These are phyloP conservation scores for Brienomyrus longianalis DNA, from an alignment of 2,113 vertebrate genomes.

Conservation along the genomic window DNA sequence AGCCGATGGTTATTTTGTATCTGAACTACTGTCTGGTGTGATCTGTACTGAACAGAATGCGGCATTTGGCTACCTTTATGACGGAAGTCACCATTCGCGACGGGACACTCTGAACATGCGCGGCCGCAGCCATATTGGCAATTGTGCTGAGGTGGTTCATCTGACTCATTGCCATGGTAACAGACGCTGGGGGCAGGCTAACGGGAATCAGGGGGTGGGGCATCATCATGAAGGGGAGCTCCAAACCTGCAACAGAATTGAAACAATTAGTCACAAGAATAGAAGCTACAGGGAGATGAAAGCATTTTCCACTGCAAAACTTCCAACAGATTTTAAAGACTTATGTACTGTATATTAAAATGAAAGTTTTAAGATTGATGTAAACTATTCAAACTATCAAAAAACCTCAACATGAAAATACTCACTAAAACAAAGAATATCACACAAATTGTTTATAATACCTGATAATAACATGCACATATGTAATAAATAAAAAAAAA, in stretches of 20 bases:
- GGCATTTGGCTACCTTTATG: slow-evolving; percentile 78
- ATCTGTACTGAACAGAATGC: not conserved
- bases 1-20: not conserved
- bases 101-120: slow-evolving; percentile 90
- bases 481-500: slow-evolving; percentile 51
- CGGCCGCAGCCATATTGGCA: slow-evolving; percentile 96
- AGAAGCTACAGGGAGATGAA: slow-evolving; percentile 42
- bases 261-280: not conserved
- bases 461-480: slow-evolving; percentile 34
- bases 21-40: not conserved
- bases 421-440: not conserved
- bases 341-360: slow-evolving; percentile 57
- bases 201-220: slow-evolving; percentile 97
- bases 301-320: not conserved
- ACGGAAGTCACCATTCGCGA: slow-evolving; percentile 97
- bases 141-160: slow-evolving; percentile 99
- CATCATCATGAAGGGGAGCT: slow-evolving; percentile 99
- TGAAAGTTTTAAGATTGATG: not conserved
- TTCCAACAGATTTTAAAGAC: slow-evolving; percentile 35
- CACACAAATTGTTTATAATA: not conserved
- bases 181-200: slow-evolving; percentile 97
- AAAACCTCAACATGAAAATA: not conserved
- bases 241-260: slow-evolving; percentile 71
- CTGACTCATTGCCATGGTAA: slow-evolving; percentile 99
- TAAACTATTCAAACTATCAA: not conserved